Evolutionary conservation across 2,113 vertebrate species (phyloP), one percentile per base, ranked within the genome.

Genomic region (Rhabdornis inornatus): DNA sequence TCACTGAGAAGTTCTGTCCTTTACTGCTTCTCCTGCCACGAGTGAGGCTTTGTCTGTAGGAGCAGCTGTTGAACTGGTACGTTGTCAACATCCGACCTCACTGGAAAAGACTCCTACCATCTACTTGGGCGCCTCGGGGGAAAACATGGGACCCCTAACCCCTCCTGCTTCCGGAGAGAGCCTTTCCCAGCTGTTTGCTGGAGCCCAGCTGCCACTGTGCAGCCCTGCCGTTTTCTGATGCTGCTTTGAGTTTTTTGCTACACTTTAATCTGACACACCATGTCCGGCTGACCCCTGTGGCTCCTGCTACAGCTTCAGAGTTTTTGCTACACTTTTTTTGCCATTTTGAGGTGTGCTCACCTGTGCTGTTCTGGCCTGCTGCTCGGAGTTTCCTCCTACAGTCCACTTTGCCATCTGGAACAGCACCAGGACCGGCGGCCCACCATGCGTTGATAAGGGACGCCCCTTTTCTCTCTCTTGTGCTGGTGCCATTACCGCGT

Each of bases 401-500:
- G 66, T 17, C 17, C 21, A 25, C 13, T 30, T 44, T 9, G 3
- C 33, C 33, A 55, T 37, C 21, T 15, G 10, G 6, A 71, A 37
- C 20, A n/a, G 66, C 15, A 24, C 10, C 0, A 2, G 16, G 6
- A 52, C 16, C 0, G 3, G 19, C 0, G 1, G 15, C 31, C 8
- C 1, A 3, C 13, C 0, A 3, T 13, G 20, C 4, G 1, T 6
- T 42, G 10, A 24, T 28, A 15, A 40, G 28, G 30, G 3, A 40
- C 15, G 12, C 2, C 4, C 3, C 18, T 49, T 18, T 14, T 42
- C 19, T 2, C 4, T 19, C 21, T 11, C 15, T 18, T 7, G 19
- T 0, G 2, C 11, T 2, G 0, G 10, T 2, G 4, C 53, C 44
- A 23, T 15, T 3, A 3, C n/a, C 4, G 0, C 1, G 2, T 1